Evolutionary conservation across 2,888 invertebrate genomes (phyloP), one percentile per base, ranked within the genome.

Genomic region (Trissonchulus latispiculum): DNA sequence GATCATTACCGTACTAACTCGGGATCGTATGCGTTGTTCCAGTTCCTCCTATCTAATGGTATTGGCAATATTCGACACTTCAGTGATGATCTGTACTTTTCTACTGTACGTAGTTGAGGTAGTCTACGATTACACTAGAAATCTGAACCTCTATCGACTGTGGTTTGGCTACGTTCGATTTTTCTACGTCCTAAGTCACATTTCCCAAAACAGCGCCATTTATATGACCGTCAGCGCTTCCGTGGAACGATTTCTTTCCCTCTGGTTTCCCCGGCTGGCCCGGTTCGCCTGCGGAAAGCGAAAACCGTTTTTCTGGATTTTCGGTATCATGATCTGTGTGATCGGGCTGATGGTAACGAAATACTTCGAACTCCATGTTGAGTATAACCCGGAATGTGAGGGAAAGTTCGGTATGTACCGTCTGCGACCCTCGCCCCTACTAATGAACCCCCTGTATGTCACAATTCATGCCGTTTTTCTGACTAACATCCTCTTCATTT

Each of bases 111-210:
- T 37, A n/a, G 59, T 70, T 18, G 71, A 70, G 59, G 36, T 68
- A 36, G 8, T 68, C 23, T 68, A 33, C 69, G 71, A 70, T n/a
- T 70, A 70, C 61, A 36, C 37, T 2, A 2, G 15, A 8, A 70
- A 70, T 59, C 61, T 28, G 48, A 59, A 64, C n/a, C 59, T 70
- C 8, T 70, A 70, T 36, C 59, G n/a, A 18, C 2, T 59, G 8
- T 68, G 69, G 69, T 68, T 68, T 68, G n/a, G 32, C 32, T 68
- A 68, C n/a, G 69, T 68, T 35, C 69, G 69, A 18, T n/a, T 29
- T 8, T 3, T 68, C 3, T 68, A 68, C 69, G 69, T 68, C 15
- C 36, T 68, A 2, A 68, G 69, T 68, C 69, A 68, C 33, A 68
- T 68, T 68, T 68, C 33, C 2, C 69, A 68, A 68, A n/a, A 33